A percentile compares a stretch with the other conserved stretches of the same genome.
Evolutionary conservation across 2,797 vertebrate genomes (phyloP).

Genomic region (Malacoraja senta): DNA sequence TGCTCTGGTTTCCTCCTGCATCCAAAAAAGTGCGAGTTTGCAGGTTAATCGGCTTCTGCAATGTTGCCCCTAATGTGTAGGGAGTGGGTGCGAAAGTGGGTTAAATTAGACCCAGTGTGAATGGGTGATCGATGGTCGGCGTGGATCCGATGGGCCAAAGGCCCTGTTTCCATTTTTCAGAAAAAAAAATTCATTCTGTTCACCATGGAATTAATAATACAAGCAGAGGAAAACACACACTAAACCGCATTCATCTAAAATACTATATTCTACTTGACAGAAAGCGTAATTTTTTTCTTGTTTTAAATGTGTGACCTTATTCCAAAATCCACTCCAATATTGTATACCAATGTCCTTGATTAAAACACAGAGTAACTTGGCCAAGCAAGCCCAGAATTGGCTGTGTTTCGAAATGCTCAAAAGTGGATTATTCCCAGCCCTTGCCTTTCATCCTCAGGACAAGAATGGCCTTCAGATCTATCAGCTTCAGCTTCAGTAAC

Average conservation of each 20-base stretch:
- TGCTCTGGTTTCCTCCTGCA: too few relatives aligned
- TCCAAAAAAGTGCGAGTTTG: too few relatives aligned
- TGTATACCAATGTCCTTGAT: not conserved
- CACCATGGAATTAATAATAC: not conserved
- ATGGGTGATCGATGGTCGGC: too few relatives aligned
- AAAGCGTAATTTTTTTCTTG: not conserved
- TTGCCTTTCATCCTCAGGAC: constrained; percentile 3
- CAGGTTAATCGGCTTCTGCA: too few relatives aligned
- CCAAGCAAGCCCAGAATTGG: not conserved
- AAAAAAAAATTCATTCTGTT: not conserved
- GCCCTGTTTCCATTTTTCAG: too few relatives aligned
- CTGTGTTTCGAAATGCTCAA: not conserved
- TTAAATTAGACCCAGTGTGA: too few relatives aligned
- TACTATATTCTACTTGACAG: not conserved
- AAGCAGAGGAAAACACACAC: not conserved
- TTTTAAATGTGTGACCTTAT: not conserved
- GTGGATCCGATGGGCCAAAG: too few relatives aligned
- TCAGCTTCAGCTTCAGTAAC: constrained; percentile 2
- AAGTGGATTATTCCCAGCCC: not conserved
- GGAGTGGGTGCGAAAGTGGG: too few relatives aligned
- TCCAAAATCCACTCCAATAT: not conserved
- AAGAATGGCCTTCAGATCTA: not conserved
- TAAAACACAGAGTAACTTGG: not conserved
- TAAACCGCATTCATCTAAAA: not conserved
- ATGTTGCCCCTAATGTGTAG: too few relatives aligned